phyloP scores from a whole-genome alignment of 64 coral and sea anemone species.

The Dendrophyllia cribrosa region DNA sequence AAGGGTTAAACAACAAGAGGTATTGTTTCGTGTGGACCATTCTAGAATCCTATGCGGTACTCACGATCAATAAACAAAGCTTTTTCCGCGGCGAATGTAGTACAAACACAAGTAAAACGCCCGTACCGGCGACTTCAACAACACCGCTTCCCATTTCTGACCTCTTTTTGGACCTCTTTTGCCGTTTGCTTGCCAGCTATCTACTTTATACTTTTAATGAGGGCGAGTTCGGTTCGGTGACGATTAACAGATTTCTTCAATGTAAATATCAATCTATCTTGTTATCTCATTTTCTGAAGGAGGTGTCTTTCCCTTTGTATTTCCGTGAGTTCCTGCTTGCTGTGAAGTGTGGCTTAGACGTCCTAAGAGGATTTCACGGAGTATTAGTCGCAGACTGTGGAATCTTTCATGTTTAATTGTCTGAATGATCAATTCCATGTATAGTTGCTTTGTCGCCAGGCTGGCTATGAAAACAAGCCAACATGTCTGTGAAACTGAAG shows the following conservation, averaged over 20 bases:
- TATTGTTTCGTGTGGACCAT: neutral
- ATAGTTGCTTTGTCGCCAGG: neutral
- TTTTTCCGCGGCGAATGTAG: neutral
- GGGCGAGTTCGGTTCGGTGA: neutral
- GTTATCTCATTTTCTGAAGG: conserved; percentile 30
- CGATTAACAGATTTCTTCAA: conserved; percentile 8
- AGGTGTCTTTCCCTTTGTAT: neutral
- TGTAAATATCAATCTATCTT: conserved; percentile 25
- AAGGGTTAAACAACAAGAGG: neutral
- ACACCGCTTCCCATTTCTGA: neutral
- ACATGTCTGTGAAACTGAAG: too few relatives aligned
- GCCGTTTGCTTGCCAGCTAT: neutral
- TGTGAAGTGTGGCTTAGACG: conserved; percentile 17
- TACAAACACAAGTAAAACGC: neutral
- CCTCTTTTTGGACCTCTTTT: neutral
- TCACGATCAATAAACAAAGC: neutral
- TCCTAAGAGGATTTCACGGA: conserved; percentile 25
- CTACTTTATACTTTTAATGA: neutral
- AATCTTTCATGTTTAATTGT: conserved; percentile 2
- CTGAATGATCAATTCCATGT: conserved; percentile 17
- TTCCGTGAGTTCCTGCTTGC: conserved; percentile 31
- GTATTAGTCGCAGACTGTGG: neutral
- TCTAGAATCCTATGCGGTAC: too few relatives aligned
- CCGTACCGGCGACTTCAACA: neutral
- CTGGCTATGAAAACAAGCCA: conserved; percentile 15